Conservation (phyloP, 1,140 invertebrate species). For the Apis laboriosa region DNA sequence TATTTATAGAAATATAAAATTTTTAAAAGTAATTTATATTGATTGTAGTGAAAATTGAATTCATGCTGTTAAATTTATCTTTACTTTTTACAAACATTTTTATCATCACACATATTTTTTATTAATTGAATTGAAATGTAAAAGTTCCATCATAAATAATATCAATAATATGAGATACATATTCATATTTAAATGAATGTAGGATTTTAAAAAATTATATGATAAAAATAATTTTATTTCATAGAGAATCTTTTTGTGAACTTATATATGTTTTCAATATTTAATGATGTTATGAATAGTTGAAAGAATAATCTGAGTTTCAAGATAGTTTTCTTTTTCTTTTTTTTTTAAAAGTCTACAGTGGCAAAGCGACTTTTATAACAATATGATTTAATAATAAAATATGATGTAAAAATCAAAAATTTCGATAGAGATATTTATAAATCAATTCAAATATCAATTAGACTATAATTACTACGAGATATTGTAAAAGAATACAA, state of each 20-base stretch:
- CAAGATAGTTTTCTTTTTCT: slow-evolving; percentile 1
- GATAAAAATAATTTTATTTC: slow-evolving; percentile 55
- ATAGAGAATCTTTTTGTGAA: slow-evolving; percentile 9
- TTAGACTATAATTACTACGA: background rate
- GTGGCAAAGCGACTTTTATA: slow-evolving; percentile 44
- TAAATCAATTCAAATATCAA: background rate
- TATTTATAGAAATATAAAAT: background rate
- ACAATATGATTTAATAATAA: background rate
- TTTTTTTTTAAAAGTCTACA: background rate
- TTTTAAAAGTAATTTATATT: background rate
- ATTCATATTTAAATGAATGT: background rate
- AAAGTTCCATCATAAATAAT: background rate
- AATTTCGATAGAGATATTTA: slow-evolving; percentile 11
- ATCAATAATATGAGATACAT: background rate
- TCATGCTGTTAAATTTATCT: background rate
- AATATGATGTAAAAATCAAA: slow-evolving; percentile 48
- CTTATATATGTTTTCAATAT: slow-evolving; percentile 36
- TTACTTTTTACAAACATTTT: background rate
- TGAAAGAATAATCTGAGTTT: slow-evolving; percentile 28
- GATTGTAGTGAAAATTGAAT: background rate
- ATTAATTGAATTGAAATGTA: slow-evolving; percentile 13
- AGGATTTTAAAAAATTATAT: slow-evolving; percentile 48
- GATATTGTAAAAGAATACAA: slow-evolving; percentile 13
- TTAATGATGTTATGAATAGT: slow-evolving; percentile 55
- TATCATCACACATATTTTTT: background rate